Conservation (phyloP, 2,888 invertebrate species). For the Seira sanloemensis region DNA sequence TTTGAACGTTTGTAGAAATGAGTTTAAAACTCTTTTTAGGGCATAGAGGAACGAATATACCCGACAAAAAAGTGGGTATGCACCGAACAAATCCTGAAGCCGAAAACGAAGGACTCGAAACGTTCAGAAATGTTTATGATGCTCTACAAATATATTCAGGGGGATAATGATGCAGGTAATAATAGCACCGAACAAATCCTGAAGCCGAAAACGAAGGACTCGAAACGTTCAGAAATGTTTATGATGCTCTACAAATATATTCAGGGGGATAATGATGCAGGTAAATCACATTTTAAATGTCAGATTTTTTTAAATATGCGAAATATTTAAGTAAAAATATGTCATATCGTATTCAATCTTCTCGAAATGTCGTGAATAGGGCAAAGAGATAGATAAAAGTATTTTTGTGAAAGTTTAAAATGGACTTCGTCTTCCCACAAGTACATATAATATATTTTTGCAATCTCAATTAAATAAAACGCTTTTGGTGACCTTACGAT, state of each 20-base stretch:
- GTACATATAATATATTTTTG: no score
- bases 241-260: constrained; percentile 69
- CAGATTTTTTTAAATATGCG: not conserved
- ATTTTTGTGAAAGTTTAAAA: no score
- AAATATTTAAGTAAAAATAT: no score
- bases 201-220: constrained; percentile 58
- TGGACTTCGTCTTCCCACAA: no score
- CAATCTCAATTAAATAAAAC: no score
- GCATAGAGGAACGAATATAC: constrained; percentile 69
- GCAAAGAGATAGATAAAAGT: no score
- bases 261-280: constrained; percentile 70
- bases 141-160: constrained; percentile 68
- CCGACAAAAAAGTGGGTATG: constrained; percentile 70
- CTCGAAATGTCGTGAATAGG: no score
- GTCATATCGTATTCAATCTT: no score
- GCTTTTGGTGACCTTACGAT: constrained; percentile 17
- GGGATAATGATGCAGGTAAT: constrained; percentile 70
- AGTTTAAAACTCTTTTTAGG: constrained; percentile 45
- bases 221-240: constrained; percentile 70
- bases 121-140: constrained; percentile 71
- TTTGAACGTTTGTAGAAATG: constrained; percentile 21
- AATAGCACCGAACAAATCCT: constrained; percentile 66
- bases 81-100: constrained; percentile 65
- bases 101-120: constrained; percentile 61
- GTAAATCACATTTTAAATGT: constrained; percentile 33